Evolutionary conservation across 2,797 vertebrate genomes (phyloP), one percentile per base, ranked within the genome.

Genomic region (Muraenolepis orangiensis): DNA sequence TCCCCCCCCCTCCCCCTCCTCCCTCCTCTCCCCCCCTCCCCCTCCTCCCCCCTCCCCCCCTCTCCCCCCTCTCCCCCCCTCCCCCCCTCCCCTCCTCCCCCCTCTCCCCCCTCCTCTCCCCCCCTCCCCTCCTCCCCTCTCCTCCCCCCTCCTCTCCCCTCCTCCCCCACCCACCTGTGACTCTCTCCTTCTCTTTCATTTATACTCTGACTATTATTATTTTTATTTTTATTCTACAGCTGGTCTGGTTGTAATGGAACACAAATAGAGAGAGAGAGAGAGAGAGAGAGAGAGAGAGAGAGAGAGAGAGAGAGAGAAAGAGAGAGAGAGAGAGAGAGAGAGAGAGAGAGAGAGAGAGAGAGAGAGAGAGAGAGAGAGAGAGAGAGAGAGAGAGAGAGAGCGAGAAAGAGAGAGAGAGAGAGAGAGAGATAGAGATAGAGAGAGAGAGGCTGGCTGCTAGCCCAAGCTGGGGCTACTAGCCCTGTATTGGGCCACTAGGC

Each of bases 231-330:
- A 81, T 73, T 79, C 76, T 72, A 81, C 85, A 77, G 31, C 81
- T 64, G 81, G 76, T 76, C 82, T 87, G 88, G 86, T 82, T 82
- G 77, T 88, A 91, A 92, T 91, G 85, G 92, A 92, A 90, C 78
- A 77, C 89, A 92, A 94, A 90, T 89, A 86, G 77, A 78, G 83
- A 84, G 70, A 3, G 61, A 77, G 77, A 75, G 78, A n/a, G n/a
- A n/a, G n/a, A n/a, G n/a, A n/a, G n/a, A n/a, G n/a, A n/a, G n/a
- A n/a, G n/a, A n/a, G n/a, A n/a, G n/a, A n/a, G n/a, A n/a, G n/a
- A n/a, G n/a, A n/a, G n/a, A n/a, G n/a, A n/a, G n/a, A n/a, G n/a
- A n/a, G n/a, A n/a, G n/a, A n/a, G n/a, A n/a, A n/a, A n/a, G n/a
- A n/a, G n/a, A n/a, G n/a, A n/a, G n/a, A n/a, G n/a, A n/a, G n/a